These are phyloP conservation scores for Gambelia wislizenii DNA, from an alignment of 2,797 vertebrate species.

Conservation along the genomic window DNA sequence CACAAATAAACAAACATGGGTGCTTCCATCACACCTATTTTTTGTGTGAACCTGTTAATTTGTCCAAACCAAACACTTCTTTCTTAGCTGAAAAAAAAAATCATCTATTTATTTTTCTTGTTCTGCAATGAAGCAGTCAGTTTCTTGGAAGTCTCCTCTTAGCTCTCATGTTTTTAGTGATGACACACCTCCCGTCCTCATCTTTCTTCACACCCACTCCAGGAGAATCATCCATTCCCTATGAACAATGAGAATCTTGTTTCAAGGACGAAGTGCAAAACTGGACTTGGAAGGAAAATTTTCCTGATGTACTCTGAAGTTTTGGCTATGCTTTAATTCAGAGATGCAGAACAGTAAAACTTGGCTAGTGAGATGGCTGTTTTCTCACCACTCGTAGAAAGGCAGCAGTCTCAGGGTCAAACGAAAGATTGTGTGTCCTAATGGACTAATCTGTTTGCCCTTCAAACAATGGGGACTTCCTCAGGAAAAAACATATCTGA, in stretches of 20 bases:
- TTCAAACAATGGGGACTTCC: no score
- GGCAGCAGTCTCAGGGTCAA: no score
- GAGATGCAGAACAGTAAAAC: no score
- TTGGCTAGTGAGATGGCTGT: no score
- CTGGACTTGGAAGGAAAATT: conserved; percentile 1
- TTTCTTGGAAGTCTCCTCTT: conserved; percentile 1
- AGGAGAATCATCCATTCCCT: neutral
- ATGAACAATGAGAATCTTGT: conserved; percentile 4
- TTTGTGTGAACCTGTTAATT: neutral
- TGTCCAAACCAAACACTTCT: neutral
- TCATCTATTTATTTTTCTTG: neutral
- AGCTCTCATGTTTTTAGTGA: neutral
- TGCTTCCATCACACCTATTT: neutral
- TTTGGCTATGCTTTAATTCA: neutral
- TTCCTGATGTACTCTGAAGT: neutral
- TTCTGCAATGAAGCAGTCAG: neutral
- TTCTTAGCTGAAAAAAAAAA: neutral
- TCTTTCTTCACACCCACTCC: neutral
- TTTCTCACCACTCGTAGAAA: no score
- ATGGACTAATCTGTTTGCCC: no score
- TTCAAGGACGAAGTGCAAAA: neutral
- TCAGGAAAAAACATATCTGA: no score
- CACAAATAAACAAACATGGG: neutral
- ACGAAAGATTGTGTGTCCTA: no score
- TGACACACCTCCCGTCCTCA: neutral